Percentiles rank a stretch among this genome's conserved stretches.
phyloP scores from a whole-genome alignment of 2,113 vertebrate species.

The Periophthalmus modestus region DNA sequence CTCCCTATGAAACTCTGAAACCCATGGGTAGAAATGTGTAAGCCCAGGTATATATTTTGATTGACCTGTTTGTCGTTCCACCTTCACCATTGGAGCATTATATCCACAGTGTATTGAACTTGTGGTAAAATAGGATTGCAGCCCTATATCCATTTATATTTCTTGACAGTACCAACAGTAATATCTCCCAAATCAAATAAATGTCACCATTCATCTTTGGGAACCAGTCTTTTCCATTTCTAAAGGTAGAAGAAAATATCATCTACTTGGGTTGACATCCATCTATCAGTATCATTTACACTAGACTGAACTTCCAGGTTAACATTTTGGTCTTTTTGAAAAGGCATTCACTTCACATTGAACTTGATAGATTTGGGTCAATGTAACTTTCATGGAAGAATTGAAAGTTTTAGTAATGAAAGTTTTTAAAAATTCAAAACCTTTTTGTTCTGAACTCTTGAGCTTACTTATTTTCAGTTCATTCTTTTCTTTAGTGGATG shows the following conservation, averaged over 20 bases:
- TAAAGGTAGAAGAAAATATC: constrained; percentile 56
- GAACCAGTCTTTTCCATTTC: constrained; percentile 58
- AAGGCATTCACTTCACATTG: constrained; percentile 3
- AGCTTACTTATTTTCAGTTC: neutral
- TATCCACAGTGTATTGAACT: constrained; percentile 50
- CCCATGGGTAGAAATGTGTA: neutral
- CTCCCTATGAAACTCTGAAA: no score
- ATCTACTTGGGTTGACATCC: constrained; percentile 63
- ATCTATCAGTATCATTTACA: constrained; percentile 59
- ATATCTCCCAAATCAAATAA: constrained; percentile 77
- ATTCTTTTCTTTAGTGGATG: neutral
- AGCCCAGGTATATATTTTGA: neutral
- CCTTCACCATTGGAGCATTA: constrained; percentile 17
- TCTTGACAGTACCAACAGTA: constrained; percentile 68
- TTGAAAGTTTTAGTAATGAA: neutral
- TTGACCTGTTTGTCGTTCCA: constrained; percentile 16
- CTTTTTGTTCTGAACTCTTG: neutral
- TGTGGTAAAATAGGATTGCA: constrained; percentile 67
- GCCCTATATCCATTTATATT: constrained; percentile 74
- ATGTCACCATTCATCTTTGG: constrained; percentile 70
- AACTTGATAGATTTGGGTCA: neutral
- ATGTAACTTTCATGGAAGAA: neutral
- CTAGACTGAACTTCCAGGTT: constrained; percentile 57
- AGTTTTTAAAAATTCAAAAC: neutral
- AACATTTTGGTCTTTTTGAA: constrained; percentile 26